phyloP scores from a whole-genome alignment of 2,113 vertebrate species.

The Semnornis frantzii region DNA sequence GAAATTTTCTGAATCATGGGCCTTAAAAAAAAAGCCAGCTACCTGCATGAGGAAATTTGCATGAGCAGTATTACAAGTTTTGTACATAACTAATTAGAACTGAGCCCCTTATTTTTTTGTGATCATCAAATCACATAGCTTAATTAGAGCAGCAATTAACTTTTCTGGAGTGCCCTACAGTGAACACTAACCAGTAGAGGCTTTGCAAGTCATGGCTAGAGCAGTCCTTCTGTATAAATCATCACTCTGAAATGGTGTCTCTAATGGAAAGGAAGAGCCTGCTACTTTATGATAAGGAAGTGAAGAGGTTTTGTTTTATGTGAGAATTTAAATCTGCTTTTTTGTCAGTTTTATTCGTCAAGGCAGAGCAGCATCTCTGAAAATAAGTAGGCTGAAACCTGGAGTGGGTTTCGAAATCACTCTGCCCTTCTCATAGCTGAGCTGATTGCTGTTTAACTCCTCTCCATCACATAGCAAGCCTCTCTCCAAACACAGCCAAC shows the following conservation, averaged over 20 bases:
- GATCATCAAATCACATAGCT: background rate
- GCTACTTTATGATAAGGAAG: background rate
- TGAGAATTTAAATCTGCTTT: background rate
- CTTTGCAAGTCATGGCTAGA: background rate
- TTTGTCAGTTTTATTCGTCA: background rate
- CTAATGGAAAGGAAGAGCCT: background rate
- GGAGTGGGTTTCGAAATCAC: background rate
- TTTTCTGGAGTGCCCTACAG: background rate
- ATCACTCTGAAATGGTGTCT: background rate
- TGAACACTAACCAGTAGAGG: background rate
- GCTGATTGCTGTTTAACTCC: background rate
- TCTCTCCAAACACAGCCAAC: background rate
- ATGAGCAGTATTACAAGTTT: background rate
- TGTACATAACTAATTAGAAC: background rate
- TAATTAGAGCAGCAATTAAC: constrained; percentile 19
- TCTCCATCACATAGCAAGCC: background rate
- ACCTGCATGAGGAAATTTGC: background rate
- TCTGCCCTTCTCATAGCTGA: background rate
- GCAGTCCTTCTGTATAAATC: background rate
- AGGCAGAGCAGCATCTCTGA: background rate
- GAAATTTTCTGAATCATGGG: background rate
- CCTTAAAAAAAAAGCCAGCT: background rate
- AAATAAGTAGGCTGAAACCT: background rate
- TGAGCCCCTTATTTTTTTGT: background rate
- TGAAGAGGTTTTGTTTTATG: background rate